These are phyloP conservation scores for Noctua comes DNA, from an alignment of 2,888 invertebrate genomes.

Conservation along the genomic window DNA sequence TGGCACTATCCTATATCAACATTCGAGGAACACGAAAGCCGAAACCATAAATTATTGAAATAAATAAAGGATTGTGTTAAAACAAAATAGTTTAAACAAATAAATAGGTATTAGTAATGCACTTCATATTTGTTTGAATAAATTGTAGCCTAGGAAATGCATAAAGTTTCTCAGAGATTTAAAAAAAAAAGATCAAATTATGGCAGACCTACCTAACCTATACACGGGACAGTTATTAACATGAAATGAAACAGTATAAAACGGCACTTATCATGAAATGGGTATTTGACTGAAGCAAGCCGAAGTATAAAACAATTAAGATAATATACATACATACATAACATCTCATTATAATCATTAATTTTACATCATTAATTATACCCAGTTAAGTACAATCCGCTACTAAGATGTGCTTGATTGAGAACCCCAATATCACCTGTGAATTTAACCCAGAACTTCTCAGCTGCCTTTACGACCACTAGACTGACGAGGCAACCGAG, in stretches of 20 bases:
- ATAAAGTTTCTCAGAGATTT: background rate
- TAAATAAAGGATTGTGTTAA: conserved; percentile 40
- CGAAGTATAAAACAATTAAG: too few relatives aligned
- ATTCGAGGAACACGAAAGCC: conserved; percentile 26
- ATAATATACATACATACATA: background rate
- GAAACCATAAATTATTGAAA: conserved; percentile 48
- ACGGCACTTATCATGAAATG: background rate
- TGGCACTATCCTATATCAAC: conserved; percentile 63
- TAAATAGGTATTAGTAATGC: background rate
- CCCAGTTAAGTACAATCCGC: background rate
- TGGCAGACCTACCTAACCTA: background rate
- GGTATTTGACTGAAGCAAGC: too few relatives aligned
- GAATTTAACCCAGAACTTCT: background rate
- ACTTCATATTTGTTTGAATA: background rate
- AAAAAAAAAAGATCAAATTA: background rate
- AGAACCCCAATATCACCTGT: background rate
- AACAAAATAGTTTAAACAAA: conserved; percentile 30
- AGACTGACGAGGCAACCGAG: background rate
- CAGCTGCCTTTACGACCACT: background rate
- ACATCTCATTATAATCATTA: too few relatives aligned
- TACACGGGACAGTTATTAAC: background rate
- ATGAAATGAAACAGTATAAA: background rate
- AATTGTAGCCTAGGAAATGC: background rate
- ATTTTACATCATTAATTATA: too few relatives aligned
- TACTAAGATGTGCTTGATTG: background rate